These are phyloP conservation scores for Formica selysi DNA, from an alignment of 1,140 invertebrate genomes.

Conservation along the genomic window DNA sequence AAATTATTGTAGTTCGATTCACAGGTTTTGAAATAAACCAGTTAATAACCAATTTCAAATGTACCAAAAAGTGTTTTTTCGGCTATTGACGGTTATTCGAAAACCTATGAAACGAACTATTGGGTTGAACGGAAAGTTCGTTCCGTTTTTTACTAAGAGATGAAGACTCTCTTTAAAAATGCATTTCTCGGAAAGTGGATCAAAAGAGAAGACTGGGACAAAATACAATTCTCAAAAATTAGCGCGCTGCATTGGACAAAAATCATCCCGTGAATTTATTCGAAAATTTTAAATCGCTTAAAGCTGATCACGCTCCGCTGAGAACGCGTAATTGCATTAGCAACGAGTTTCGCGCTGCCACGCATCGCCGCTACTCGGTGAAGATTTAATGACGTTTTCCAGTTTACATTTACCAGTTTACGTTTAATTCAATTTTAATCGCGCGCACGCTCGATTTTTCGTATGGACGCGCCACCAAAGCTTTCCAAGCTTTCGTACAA, in stretches of 20 bases:
- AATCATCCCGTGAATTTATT: neutral
- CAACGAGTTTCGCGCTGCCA: neutral
- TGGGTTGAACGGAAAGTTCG: too few species aligned
- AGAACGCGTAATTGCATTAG: slow-evolving; percentile 27
- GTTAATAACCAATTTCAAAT: too few species aligned
- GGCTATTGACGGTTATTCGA: too few species aligned
- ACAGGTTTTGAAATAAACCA: too few species aligned
- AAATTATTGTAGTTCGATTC: too few species aligned
- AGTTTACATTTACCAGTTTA: too few species aligned
- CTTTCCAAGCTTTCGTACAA: neutral
- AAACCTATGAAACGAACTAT: too few species aligned
- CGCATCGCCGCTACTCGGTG: neutral
- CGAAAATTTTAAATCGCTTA: slow-evolving; percentile 16
- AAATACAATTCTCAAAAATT: neutral
- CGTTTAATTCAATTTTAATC: slow-evolving; percentile 25
- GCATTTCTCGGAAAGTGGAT: neutral
- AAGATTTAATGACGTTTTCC: slow-evolving; percentile 31
- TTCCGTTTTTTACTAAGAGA: too few species aligned
- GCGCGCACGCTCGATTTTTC: slow-evolving; percentile 14
- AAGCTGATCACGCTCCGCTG: neutral
- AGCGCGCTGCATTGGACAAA: neutral
- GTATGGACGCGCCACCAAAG: neutral
- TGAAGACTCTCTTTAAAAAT: neutral
- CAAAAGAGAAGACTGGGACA: neutral
- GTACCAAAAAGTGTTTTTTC: too few species aligned